A percentile compares a stretch with the other conserved stretches of the same genome.
Conservation (phyloP, 2,113 vertebrate species). For the Cephalopterus ornatus region DNA sequence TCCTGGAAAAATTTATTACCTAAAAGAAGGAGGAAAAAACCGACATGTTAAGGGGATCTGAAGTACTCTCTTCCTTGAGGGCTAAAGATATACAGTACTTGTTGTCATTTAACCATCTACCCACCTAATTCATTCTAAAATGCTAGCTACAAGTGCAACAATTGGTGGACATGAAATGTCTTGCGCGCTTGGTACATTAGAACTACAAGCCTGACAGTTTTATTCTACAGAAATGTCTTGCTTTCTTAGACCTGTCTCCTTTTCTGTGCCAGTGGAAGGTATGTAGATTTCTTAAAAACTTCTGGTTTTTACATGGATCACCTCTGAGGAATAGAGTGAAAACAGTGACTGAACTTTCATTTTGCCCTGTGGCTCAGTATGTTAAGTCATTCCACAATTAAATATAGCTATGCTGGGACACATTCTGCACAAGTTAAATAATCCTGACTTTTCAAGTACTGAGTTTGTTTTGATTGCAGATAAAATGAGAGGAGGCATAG, state of each 20-base stretch:
- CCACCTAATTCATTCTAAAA: conserved; percentile 8
- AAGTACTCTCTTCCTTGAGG: not conserved
- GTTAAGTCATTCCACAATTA: not conserved
- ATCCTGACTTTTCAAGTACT: not conserved
- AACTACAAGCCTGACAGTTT: not conserved
- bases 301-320: not conserved
- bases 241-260: not conserved
- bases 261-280: not conserved
- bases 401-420: not conserved
- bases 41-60: not conserved
- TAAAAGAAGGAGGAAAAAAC: not conserved
- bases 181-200: not conserved
- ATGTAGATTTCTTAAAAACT: not conserved
- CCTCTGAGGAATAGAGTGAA: not conserved
- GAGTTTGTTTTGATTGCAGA: conserved; percentile 17
- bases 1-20: conserved; percentile 7
- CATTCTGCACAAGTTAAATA: not conserved
- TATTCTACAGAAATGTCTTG: not conserved
- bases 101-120: not conserved
- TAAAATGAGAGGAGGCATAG: not conserved
- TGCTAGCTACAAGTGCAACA: not conserved
- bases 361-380: not conserved
- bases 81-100: conserved; percentile 21
- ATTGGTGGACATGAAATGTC: not conserved
- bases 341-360: not conserved